Percentiles rank a stretch among this genome's conserved stretches.
Evolutionary conservation across 2,113 vertebrate genomes (phyloP).

Genomic region (Microcebus jonahi): DNA sequence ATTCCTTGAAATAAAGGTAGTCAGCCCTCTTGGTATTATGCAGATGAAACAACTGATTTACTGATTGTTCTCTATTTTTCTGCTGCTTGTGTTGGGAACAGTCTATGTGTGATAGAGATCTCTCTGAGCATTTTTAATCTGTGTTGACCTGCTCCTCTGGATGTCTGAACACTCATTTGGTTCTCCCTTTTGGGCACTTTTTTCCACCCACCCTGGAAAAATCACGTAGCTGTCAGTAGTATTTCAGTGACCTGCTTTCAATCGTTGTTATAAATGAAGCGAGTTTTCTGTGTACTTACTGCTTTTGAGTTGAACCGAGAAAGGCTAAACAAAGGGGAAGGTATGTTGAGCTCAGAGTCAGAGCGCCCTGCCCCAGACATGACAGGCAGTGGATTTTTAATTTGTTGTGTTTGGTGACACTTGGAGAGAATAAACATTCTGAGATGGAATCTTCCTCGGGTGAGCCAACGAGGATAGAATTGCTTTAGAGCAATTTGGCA

Average conservation of each 20-base stretch:
- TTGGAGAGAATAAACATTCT: slow-evolving; percentile 53
- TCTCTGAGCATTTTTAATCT: neutral
- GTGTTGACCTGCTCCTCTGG: neutral
- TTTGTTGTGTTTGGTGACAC: slow-evolving; percentile 36
- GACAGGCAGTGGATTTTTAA: neutral
- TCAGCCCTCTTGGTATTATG: neutral
- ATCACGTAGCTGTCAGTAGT: neutral
- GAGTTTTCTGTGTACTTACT: neutral
- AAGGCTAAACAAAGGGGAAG: neutral
- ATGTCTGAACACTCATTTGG: neutral
- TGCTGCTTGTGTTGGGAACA: slow-evolving; percentile 37
- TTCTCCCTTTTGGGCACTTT: slow-evolving; percentile 38
- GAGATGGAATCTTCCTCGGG: slow-evolving; percentile 40
- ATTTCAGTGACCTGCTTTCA: slow-evolving; percentile 47
- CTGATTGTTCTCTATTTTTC: neutral
- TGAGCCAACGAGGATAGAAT: slow-evolving; percentile 50
- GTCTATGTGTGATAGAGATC: neutral
- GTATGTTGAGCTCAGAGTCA: neutral
- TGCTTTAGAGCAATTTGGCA: slow-evolving; percentile 55
- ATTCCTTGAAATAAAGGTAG: slow-evolving; percentile 47
- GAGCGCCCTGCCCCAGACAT: neutral
- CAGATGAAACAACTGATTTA: slow-evolving; percentile 25
- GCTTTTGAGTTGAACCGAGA: slow-evolving; percentile 17
- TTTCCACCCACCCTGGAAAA: slow-evolving; percentile 38
- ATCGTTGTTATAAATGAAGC: neutral